A percentile compares a stretch with the other conserved stretches of the same genome.
These are phyloP conservation scores for Python bivittatus DNA, from an alignment of 2,113 vertebrate genomes.

Conservation along the genomic window DNA sequence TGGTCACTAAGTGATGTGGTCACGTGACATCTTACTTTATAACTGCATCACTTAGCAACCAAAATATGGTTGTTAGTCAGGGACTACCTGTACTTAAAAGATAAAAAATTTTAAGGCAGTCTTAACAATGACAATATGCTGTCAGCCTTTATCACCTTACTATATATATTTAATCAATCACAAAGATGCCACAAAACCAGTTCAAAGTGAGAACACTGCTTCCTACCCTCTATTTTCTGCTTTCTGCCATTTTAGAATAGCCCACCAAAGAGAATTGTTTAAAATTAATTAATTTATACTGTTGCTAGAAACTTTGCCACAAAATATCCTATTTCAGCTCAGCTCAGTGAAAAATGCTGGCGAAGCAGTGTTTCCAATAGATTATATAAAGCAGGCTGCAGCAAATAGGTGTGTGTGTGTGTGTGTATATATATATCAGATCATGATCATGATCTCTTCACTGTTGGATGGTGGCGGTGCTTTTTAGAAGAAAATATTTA, in stretches of 20 bases:
- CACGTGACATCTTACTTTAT: too few relatives aligned
- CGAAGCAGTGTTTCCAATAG: background rate
- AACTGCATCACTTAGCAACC: too few relatives aligned
- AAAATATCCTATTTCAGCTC: background rate
- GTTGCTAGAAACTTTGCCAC: background rate
- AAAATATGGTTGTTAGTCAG: too few relatives aligned
- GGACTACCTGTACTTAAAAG: too few relatives aligned
- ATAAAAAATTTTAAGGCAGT: slow-evolving; percentile 30
- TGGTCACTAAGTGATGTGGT: too few relatives aligned
- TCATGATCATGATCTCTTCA: background rate
- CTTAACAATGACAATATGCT: background rate
- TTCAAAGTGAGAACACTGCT: background rate
- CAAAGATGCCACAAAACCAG: background rate
- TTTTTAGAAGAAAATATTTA: background rate
- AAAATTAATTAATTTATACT: background rate
- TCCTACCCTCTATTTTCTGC: background rate
- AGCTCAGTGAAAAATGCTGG: background rate
- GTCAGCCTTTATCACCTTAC: slow-evolving; percentile 15
- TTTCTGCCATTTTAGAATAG: background rate
- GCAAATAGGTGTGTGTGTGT: background rate
- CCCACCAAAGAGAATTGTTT: background rate
- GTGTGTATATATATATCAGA: background rate
- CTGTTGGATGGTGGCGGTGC: background rate
- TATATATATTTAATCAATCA: slow-evolving; percentile 29
- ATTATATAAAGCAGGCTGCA: background rate